Base-by-base conservation (phyloP, 1,140 invertebrate species). In the Sarcophaga bullata region DNA sequence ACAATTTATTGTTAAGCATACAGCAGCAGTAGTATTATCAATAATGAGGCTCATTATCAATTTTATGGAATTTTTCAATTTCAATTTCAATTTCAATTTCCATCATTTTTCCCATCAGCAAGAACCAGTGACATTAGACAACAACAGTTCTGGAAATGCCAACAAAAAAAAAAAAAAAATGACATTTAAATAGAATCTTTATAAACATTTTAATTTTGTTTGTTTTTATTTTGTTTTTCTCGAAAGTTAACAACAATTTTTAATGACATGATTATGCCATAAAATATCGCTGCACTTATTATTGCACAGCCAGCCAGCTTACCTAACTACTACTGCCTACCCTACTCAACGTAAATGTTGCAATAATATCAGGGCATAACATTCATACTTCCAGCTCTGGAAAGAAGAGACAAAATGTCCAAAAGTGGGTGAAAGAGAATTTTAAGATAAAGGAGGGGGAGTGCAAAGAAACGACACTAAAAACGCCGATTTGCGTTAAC, bases 401-500 rank as follows among this genome's bases (percentile, higher is more conserved):
- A 37, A 37, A 37, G 25, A 37, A 37, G 25, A n/a, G n/a, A n/a
- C n/a, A n/a, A n/a, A n/a, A n/a, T n/a, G n/a, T n/a, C n/a, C n/a
- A n/a, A n/a, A n/a, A n/a, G 25, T 37, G 25, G 4, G 4, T 1
- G 25, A 37, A 37, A 37, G 25, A 4, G 25, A 37, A 37, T 1
- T 1, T 37, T 4, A 4, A 4, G 25, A 37, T 47, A 73, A 1
- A 47, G 46, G 13, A 73, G 13, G n/a, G 15, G 48, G 17, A 17
- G 48, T 48, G 11, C 8, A 50, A 76, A 37, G 25, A 37, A 76
- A 76, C 47, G 80, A 68, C 62, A 80, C 52, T 54, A 80, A 37
- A 80, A 68, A 62, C 80, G 80, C 62, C 54, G 25, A 80, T 80
- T 80, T 80, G 62, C 80, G 80, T 48, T 80, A 80, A 80, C 80